phyloP scores from a whole-genome alignment of 2,113 vertebrate genomes.

The Forbesichthys papilliferus region DNA sequence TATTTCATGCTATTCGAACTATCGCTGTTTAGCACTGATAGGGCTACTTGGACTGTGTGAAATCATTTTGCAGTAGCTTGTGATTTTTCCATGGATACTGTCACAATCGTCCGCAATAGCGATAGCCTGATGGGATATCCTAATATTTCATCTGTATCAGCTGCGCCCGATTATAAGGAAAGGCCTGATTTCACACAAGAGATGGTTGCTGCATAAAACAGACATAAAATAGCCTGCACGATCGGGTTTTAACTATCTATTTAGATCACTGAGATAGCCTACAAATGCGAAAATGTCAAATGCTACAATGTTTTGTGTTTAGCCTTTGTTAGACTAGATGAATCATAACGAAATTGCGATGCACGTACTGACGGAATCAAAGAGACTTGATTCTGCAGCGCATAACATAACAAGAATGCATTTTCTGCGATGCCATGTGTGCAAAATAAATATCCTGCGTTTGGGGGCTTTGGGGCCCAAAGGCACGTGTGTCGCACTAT shows the following conservation, averaged over 20 bases:
- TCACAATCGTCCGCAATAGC: background rate
- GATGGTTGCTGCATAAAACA: background rate
- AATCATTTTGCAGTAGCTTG: background rate
- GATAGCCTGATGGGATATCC: background rate
- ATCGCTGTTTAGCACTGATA: background rate
- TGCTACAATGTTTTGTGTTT: too few relatives aligned
- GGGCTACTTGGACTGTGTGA: background rate
- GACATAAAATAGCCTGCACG: background rate
- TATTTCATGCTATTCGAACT: background rate
- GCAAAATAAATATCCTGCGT: constrained; percentile 13
- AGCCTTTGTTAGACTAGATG: too few relatives aligned
- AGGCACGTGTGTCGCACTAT: background rate
- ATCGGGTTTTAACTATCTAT: background rate
- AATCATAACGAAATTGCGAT: too few relatives aligned
- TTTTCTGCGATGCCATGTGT: constrained; percentile 5
- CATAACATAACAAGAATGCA: too few relatives aligned
- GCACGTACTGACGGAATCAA: too few relatives aligned
- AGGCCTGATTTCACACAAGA: constrained; percentile 27
- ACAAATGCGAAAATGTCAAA: too few relatives aligned
- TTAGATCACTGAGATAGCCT: background rate
- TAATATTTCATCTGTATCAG: background rate
- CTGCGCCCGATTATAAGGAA: background rate
- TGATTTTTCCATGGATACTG: background rate
- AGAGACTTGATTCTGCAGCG: too few relatives aligned
- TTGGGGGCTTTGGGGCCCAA: too few relatives aligned